Conservation (phyloP, 2,888 invertebrate species). For the Tetranychus truncatus region DNA sequence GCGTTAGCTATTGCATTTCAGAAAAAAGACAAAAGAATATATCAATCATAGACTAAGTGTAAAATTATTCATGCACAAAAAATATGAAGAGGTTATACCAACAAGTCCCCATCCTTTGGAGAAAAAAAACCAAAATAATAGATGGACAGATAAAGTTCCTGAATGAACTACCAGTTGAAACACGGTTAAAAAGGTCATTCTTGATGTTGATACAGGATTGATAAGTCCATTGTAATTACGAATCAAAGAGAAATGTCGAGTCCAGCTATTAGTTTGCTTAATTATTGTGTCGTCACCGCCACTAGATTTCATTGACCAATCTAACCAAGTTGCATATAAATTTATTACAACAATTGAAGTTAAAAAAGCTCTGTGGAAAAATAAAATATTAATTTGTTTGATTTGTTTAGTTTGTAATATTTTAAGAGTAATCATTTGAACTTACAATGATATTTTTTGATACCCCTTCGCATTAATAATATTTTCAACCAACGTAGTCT, state of each 20-base stretch:
- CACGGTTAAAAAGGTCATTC: not conserved
- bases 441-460: not conserved
- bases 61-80: too few species aligned
- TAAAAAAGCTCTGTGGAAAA: not conserved
- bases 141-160: not conserved
- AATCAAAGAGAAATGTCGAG: not conserved
- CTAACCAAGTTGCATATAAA: not conserved
- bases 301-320: not conserved
- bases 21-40: not conserved
- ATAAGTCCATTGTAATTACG: not conserved
- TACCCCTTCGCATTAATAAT: not conserved
- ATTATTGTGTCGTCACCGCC: not conserved
- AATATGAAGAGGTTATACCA: not conserved
- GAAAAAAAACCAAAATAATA: not conserved
- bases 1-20: too few species aligned
- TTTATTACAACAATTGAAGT: not conserved
- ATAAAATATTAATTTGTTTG: not conserved
- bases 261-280: not conserved
- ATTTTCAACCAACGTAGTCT: not conserved
- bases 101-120: not conserved
- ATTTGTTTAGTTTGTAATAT: too few species aligned
- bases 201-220: not conserved
- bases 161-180: not conserved
- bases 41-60: not conserved
- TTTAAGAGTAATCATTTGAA: not conserved